These are phyloP conservation scores for Fukomys damarensis DNA, from an alignment of 2,113 vertebrate species.

Conservation along the genomic window DNA sequence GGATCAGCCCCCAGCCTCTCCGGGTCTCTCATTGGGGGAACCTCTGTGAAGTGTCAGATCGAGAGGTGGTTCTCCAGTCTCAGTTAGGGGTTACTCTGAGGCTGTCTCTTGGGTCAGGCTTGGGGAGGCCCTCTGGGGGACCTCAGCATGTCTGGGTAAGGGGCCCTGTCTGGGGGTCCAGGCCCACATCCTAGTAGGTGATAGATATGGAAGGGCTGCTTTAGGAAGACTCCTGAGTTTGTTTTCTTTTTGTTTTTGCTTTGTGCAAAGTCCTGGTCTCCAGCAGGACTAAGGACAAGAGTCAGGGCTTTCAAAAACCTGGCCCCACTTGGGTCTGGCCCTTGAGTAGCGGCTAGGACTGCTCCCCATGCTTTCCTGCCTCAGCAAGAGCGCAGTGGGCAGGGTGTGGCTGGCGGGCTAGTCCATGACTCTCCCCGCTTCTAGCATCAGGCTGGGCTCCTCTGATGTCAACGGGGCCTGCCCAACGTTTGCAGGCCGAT, in stretches of 20 bases:
- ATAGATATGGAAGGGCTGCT: too few species aligned
- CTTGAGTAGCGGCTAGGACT: background rate
- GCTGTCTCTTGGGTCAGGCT: background rate
- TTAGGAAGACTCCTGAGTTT: background rate
- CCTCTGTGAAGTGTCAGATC: background rate
- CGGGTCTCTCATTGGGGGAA: background rate
- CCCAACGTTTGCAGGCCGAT: background rate
- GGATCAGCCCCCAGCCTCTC: background rate
- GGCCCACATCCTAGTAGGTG: background rate
- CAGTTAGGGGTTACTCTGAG: background rate
- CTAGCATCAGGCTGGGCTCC: background rate
- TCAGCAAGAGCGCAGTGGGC: background rate
- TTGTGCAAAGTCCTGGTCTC: background rate
- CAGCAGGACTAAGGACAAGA: background rate
- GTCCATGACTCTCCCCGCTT: background rate
- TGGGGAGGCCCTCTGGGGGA: background rate
- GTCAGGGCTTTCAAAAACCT: background rate
- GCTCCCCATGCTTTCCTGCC: background rate
- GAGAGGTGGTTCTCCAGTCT: background rate
- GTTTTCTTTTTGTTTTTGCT: background rate
- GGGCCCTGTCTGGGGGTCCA: background rate
- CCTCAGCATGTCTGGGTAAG: background rate
- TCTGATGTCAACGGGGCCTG: background rate
- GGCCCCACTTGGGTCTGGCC: background rate
- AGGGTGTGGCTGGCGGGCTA: background rate